Evolutionary conservation across 2,797 vertebrate species (phyloP), one percentile per base, ranked within the genome.

Genomic region (Synaphobranchus kaupii): DNA sequence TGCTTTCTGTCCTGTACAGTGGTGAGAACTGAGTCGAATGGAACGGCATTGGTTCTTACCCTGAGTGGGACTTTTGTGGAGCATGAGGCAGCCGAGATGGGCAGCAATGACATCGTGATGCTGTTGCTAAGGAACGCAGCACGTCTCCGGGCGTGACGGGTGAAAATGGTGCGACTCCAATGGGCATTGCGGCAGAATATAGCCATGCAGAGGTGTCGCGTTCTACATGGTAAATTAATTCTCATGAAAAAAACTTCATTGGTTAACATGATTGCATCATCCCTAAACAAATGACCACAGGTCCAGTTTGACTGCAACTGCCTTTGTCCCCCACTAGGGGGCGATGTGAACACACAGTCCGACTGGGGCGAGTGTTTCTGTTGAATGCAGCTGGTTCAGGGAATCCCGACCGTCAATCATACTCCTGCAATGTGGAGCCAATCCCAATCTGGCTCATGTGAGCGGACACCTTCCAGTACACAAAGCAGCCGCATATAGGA

Each of bases 31-130:
- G 93, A 94, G 44, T 97, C 92, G 17, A 96, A 96, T 17, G 94
- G 98, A 84, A 96, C 96, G 94, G 96, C 93, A 22, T 89, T 93
- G 0, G n/a, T 91, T 44, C 94, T 98, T 84, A 94, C 98, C 86
- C 94, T 95, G 93, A 93, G 96, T 25, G 96, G 97, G n/a, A 94
- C 95, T 71, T 94, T 92, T n/a, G 95, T 97, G 90, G 95, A 96
- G 90, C 97, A 98, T 0, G 97, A 98, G 93, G 97, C 97, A n/a
- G 97, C 96, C 31, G 98, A 97, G 92, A 96, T 95, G 86, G 97
- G 96, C 28, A 95, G 91, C 82, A 92, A 93, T 44, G 96, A 95
- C 48, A 92, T 98, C 78, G 8, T 96, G 83, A 93, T 93, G 87
- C 89, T 98, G 91, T 94, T 98, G 52, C 92, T 98, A 84, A 96